Percentiles rank a stretch among this genome's conserved stretches.
Conservation (phyloP, 2,888 invertebrate species). For the Pandemis corylana region DNA sequence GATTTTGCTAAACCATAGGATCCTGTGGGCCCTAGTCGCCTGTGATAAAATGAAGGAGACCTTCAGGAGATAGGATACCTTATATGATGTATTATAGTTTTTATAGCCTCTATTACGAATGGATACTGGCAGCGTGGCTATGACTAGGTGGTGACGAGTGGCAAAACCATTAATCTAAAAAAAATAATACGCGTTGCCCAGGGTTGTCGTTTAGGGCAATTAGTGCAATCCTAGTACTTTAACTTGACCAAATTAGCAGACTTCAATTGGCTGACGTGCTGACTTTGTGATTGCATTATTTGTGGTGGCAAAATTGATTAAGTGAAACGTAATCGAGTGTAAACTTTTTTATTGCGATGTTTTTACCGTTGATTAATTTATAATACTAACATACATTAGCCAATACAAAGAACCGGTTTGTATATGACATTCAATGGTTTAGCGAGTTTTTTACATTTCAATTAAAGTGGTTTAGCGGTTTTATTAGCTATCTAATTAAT, state of each 20-base stretch:
- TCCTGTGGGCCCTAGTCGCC: neutral
- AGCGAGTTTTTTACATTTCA: neutral
- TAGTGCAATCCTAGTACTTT: neutral
- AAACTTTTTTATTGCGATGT: constrained; percentile 5
- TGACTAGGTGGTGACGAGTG: neutral
- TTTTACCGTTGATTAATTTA: neutral
- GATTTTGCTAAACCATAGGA: neutral
- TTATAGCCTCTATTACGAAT: too few relatives aligned
- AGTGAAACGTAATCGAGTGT: constrained; percentile 3
- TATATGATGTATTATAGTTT: too few relatives aligned
- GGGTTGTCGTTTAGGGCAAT: neutral
- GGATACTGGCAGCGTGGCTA: too few relatives aligned
- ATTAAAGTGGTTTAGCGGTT: constrained; percentile 2
- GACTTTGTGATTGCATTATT: neutral
- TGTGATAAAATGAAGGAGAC: neutral
- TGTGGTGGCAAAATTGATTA: neutral
- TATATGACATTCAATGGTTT: neutral
- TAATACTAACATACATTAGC: neutral
- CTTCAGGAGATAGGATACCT: neutral
- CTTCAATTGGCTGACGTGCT: neutral
- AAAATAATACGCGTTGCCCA: neutral
- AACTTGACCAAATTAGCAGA: neutral
- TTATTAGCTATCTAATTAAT: neutral
- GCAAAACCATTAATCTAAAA: too few relatives aligned
- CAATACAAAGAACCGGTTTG: neutral